Base-by-base conservation (phyloP, 2,797 vertebrate species). In the Tapera naevia region DNA sequence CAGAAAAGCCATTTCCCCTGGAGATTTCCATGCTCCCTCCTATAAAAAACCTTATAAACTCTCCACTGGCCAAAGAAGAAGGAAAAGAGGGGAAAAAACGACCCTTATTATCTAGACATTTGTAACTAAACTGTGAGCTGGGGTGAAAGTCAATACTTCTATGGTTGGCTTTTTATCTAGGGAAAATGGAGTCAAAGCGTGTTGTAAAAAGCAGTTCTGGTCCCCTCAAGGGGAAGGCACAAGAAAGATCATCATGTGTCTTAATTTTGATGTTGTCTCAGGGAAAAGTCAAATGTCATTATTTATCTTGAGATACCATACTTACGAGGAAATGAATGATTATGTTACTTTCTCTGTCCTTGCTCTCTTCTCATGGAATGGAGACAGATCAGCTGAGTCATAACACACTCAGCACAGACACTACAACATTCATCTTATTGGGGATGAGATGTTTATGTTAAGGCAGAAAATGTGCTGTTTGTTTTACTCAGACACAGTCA, bases 271-370 rank as follows among this genome's bases (percentile, higher is more conserved):
- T 65, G 54, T 81, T 94, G 78, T 87, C 56, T 86, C 74, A 94
- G 73, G 61, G 37, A 76, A 95, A 94, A 86, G 86, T 90, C 78
- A 94, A 79, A 87, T 30, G 58, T 53, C 62, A 7, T 67, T 92
- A 83, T 91, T 95, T 94, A 78, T 89, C 95, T 91, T 94, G 84
- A 92, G 71, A 92, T 23, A 71, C 82, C 70, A 84, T 93, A 53
- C n/a, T 75, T 93, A 78, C 8, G 50, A 60, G 66, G 85, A 87
- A 88, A 78, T 62, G 74, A 93, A 93, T 70, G 9, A 86, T 91
- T 93, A 41, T 76, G 70, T 92, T 94, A 37, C 62, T 95, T 94
- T 95, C 78, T 73, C 27, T 88, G n/a, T 91, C 43, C 54, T 91
- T 76, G 39, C 33, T 93, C 46, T 85, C 85, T 87, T 97, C 96